Conservation (phyloP, 2,888 invertebrate genomes). For the Pristionchus arcanus region DNA sequence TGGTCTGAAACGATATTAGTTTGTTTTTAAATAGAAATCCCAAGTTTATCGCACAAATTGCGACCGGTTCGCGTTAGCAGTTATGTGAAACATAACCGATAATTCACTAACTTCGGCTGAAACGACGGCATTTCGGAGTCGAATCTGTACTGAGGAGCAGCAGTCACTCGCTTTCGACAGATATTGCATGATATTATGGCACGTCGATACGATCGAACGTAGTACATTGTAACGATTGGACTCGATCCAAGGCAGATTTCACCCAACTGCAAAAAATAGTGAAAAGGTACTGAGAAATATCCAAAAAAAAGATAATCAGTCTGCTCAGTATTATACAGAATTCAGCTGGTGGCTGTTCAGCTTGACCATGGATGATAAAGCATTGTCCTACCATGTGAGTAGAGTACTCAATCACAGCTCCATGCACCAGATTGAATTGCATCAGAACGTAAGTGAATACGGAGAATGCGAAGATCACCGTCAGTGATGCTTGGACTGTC, state of each 20-base stretch:
- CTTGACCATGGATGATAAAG: too few relatives aligned
- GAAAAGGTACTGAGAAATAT: too few relatives aligned
- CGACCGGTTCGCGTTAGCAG: not conserved
- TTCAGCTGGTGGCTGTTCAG: too few relatives aligned
- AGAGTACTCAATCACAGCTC: not conserved
- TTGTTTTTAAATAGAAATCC: not conserved
- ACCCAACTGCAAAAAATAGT: not conserved
- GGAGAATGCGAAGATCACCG: not conserved
- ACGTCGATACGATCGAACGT: conserved; percentile 35
- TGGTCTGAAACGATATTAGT: not conserved
- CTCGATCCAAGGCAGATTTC: conserved; percentile 12
- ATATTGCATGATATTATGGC: not conserved
- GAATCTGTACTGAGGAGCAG: not conserved
- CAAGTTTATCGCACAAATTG: not conserved
- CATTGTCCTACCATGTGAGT: not conserved
- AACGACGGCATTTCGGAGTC: conserved; percentile 10
- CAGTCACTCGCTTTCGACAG: not conserved
- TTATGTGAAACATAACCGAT: not conserved
- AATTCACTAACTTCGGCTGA: not conserved
- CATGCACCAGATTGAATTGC: conserved; percentile 15
- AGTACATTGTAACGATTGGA: conserved; percentile 44
- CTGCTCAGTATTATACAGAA: not conserved
- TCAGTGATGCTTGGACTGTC: not conserved
- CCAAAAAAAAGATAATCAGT: too few relatives aligned
- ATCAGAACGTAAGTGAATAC: not conserved